Evolutionary conservation across 1,140 invertebrate genomes (phyloP).

Genomic region (Drosophila burlai): DNA sequence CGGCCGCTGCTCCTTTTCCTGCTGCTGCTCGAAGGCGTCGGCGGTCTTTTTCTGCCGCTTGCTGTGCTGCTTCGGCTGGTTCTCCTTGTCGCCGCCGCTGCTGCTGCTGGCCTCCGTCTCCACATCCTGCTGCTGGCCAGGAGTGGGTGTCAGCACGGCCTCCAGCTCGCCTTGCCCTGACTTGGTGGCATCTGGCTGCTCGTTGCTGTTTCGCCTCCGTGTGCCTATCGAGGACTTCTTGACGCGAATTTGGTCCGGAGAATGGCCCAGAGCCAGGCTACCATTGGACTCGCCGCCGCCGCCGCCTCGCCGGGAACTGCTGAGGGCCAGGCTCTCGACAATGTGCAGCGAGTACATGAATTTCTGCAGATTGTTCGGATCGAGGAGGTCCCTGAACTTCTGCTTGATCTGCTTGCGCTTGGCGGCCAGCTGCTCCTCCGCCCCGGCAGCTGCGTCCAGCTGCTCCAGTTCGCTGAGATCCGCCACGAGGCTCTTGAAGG

Average conservation of each 20-base stretch:
- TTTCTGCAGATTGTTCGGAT: slow-evolving; percentile 95
- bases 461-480: slow-evolving; percentile 73
- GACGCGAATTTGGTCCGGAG: slow-evolving; percentile 53
- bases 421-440: slow-evolving; percentile 64
- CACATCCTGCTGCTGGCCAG: slow-evolving; percentile 47
- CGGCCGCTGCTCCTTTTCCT: slow-evolving; percentile 60
- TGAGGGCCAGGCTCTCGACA: slow-evolving; percentile 88
- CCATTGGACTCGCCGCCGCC: slow-evolving; percentile 58
- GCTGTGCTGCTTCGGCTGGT: slow-evolving; percentile 71
- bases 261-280: slow-evolving; percentile 39
- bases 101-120: slow-evolving; percentile 60
- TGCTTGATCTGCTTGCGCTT: slow-evolving; percentile 80
- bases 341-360: slow-evolving; percentile 98
- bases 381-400: slow-evolving; percentile 90
- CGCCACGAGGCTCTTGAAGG: slow-evolving; percentile 91
- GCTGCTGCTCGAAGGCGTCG: slow-evolving; percentile 51
- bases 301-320: slow-evolving; percentile 36
- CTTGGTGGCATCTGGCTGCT: slow-evolving; percentile 58
- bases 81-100: slow-evolving; percentile 71
- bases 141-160: slow-evolving; percentile 29
- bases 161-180: slow-evolving; percentile 48
- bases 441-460: slow-evolving; percentile 32
- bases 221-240: slow-evolving; percentile 49
- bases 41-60: slow-evolving; percentile 73
- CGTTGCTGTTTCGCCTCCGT: slow-evolving; percentile 69